These are phyloP conservation scores for Macrobrachium nipponense DNA, from an alignment of 1,140 invertebrate genomes.

Conservation along the genomic window DNA sequence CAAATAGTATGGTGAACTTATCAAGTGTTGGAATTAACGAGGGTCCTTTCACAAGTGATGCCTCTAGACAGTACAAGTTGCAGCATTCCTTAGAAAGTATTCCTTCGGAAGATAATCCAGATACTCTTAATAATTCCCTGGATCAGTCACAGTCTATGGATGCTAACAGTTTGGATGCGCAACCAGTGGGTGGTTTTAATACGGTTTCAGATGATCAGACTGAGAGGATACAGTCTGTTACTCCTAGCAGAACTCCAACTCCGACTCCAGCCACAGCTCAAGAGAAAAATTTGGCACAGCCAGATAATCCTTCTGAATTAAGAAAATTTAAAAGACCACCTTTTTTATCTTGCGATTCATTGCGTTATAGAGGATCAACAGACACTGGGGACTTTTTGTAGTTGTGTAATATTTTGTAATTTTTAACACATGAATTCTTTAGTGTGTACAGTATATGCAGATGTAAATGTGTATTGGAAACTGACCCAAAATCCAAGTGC, in stretches of 20 bases:
- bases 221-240: slow-evolving; percentile 31
- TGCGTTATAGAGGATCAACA: slow-evolving; percentile 44
- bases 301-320: background rate
- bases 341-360: slow-evolving; percentile 36
- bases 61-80: slow-evolving; percentile 32
- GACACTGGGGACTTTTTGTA: slow-evolving; percentile 38
- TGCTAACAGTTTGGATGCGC: background rate
- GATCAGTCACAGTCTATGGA: slow-evolving; percentile 4
- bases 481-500: no score
- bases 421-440: background rate
- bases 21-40: slow-evolving; percentile 69
- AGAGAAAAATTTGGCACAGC: background rate
- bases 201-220: background rate
- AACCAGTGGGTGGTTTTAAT: background rate
- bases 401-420: slow-evolving; percentile 1
- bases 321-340: slow-evolving; percentile 35
- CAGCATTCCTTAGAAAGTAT: slow-evolving; percentile 54
- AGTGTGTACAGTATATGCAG: no score
- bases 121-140: slow-evolving; percentile 1
- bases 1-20: slow-evolving; percentile 87
- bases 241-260: background rate
- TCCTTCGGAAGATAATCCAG: slow-evolving; percentile 31
- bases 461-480: no score
- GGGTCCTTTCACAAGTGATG: slow-evolving; percentile 59
- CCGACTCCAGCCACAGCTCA: background rate